A percentile compares a stretch with the other conserved stretches of the same genome.
These are phyloP conservation scores for Malaclemys terrapin DNA, from an alignment of 2,113 vertebrate genomes.

Conservation along the genomic window DNA sequence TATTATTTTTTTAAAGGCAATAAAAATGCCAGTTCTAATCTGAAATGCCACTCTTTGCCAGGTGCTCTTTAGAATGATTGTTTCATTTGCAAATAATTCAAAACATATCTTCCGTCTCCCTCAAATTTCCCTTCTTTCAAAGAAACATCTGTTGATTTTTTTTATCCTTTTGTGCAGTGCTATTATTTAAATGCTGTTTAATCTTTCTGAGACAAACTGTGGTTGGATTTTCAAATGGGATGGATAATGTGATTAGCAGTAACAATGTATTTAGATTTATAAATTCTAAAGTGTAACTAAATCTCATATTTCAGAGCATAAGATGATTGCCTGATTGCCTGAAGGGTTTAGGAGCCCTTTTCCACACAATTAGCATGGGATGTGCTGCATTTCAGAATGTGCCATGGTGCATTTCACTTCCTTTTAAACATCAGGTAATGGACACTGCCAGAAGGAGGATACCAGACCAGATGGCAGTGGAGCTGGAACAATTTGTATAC, in stretches of 20 bases:
- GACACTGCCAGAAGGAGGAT: neutral
- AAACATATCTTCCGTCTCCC: neutral
- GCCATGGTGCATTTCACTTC: neutral
- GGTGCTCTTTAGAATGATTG: neutral
- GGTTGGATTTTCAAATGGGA: neutral
- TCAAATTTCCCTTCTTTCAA: neutral
- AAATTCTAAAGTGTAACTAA: neutral
- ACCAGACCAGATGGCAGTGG: neutral
- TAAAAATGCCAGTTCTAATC: neutral
- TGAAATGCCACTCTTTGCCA: neutral
- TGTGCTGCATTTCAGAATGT: neutral
- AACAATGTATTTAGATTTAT: neutral
- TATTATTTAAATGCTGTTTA: neutral
- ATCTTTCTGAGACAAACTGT: neutral
- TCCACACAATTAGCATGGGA: neutral
- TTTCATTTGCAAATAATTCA: neutral
- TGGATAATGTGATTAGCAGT: neutral
- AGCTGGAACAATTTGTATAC: too few species aligned
- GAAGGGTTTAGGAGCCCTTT: neutral
- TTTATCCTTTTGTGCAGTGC: neutral
- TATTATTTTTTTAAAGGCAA: neutral
- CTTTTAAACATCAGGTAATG: neutral
- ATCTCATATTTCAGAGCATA: neutral
- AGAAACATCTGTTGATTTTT: neutral
- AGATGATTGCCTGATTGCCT: neutral